These are phyloP conservation scores for Penelope pileata DNA, from an alignment of 2,113 vertebrate genomes.

Conservation along the genomic window DNA sequence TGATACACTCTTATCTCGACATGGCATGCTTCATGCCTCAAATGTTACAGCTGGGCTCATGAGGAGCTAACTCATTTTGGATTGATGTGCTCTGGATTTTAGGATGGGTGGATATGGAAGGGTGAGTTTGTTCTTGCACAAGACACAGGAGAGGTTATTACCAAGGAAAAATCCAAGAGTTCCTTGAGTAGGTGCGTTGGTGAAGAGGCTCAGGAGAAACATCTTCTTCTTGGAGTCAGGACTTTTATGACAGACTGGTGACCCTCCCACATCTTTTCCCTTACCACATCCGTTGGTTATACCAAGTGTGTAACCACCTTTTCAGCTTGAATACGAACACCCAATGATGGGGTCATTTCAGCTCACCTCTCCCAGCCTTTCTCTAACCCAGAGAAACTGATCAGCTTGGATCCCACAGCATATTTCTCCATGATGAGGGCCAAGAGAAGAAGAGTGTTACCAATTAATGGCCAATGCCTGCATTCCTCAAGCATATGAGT, in stretches of 20 bases:
- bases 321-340: not conserved
- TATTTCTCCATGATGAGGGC: not conserved
- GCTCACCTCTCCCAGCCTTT: not conserved
- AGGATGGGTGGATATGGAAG: not conserved
- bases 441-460: not conserved
- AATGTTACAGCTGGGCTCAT: not conserved
- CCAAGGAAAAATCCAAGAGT: not conserved
- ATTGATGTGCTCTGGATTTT: too few species aligned
- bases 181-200: not conserved
- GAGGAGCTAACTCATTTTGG: not conserved
- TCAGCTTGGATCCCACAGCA: not conserved
- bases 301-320: not conserved
- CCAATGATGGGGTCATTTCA: not conserved
- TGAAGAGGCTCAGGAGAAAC: not conserved
- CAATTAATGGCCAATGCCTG: not conserved
- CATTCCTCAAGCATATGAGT: fast-evolving
- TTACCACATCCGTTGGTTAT: too few species aligned
- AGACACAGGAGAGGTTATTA: not conserved
- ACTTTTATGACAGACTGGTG: not conserved
- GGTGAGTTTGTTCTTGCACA: not conserved
- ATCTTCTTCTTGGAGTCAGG: not conserved
- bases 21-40: not conserved
- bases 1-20: fast-evolving
- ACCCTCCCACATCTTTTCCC: not conserved
- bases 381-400: not conserved